Evolutionary conservation across 2,888 invertebrate genomes (phyloP).

Genomic region (Octodonta nipae): DNA sequence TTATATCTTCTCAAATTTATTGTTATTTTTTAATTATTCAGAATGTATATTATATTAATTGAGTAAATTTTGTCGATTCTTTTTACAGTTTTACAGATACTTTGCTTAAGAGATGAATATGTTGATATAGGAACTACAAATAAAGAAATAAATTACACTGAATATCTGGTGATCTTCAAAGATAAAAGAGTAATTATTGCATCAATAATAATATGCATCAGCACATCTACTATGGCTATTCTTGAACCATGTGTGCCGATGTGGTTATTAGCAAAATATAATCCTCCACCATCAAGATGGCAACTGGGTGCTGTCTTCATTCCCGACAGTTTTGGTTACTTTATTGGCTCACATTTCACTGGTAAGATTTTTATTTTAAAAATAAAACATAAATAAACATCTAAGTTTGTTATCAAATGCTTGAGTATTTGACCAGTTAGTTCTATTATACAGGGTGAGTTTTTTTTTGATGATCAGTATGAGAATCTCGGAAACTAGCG

Average conservation of each 20-base stretch:
- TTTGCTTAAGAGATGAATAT: slow-evolving; percentile 16
- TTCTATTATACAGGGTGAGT: too few relatives aligned
- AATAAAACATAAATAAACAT: too few relatives aligned
- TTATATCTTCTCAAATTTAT: too few relatives aligned
- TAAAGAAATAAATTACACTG: slow-evolving; percentile 18
- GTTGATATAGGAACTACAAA: slow-evolving; percentile 9
- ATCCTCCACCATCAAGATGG: slow-evolving; percentile 56
- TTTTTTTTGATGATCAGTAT: too few relatives aligned
- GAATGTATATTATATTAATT: too few relatives aligned
- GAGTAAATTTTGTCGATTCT: slow-evolving; percentile 1
- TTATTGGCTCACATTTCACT: slow-evolving; percentile 68
- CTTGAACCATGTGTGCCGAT: slow-evolving; percentile 72
- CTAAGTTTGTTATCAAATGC: too few relatives aligned
- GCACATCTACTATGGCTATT: slow-evolving; percentile 70
- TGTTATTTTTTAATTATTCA: too few relatives aligned
- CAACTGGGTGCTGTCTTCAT: slow-evolving; percentile 71
- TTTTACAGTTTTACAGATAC: slow-evolving; percentile 23
- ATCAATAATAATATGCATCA: slow-evolving; percentile 58
- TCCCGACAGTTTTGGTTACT: slow-evolving; percentile 72
- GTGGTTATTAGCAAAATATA: slow-evolving; percentile 58
- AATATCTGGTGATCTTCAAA: slow-evolving; percentile 44
- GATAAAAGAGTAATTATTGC: slow-evolving; percentile 51
- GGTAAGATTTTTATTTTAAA: too few relatives aligned
- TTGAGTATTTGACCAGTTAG: too few relatives aligned
- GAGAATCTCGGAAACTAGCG: too few relatives aligned